Evolutionary conservation across 1,140 invertebrate species (phyloP).

Genomic region (Portunus trituberculatus): DNA sequence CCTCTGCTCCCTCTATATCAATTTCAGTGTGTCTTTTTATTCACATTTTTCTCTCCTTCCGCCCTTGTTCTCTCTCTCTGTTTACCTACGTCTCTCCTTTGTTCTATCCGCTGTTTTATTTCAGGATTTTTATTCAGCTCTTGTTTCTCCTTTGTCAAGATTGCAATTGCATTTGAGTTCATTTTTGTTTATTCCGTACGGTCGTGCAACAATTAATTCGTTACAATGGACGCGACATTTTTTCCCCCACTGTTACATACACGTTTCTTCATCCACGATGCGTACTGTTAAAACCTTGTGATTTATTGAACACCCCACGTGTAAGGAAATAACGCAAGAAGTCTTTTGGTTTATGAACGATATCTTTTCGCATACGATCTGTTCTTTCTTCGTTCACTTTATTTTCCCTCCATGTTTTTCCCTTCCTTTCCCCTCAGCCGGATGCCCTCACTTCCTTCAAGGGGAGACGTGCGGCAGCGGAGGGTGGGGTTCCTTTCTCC

Average conservation of each 20-base stretch:
- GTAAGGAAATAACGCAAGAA: not conserved
- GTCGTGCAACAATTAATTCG: not conserved
- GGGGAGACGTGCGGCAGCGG: not conserved
- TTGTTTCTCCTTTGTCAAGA: constrained; percentile 21
- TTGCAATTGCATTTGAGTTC: not conserved
- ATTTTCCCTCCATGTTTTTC: not conserved
- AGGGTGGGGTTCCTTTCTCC: not conserved
- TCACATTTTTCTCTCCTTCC: not conserved
- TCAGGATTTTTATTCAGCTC: not conserved
- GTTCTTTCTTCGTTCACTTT: not conserved
- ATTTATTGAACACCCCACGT: not conserved
- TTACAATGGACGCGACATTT: not conserved
- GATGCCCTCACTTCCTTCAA: not conserved
- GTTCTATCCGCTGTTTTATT: not conserved
- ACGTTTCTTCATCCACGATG: not conserved
- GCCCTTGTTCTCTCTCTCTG: constrained; percentile 5
- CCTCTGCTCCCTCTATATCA: constrained; percentile 32
- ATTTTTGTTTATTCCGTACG: not conserved
- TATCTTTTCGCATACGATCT: not conserved
- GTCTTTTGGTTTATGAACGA: not conserved
- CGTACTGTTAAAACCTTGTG: not conserved
- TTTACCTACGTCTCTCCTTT: not conserved
- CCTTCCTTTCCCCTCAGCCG: not conserved
- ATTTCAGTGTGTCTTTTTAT: not conserved
- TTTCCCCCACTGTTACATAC: not conserved